Evolutionary conservation across 2,797 vertebrate genomes (phyloP), one percentile per base, ranked within the genome.

Genomic region (Bufotes viridis): DNA sequence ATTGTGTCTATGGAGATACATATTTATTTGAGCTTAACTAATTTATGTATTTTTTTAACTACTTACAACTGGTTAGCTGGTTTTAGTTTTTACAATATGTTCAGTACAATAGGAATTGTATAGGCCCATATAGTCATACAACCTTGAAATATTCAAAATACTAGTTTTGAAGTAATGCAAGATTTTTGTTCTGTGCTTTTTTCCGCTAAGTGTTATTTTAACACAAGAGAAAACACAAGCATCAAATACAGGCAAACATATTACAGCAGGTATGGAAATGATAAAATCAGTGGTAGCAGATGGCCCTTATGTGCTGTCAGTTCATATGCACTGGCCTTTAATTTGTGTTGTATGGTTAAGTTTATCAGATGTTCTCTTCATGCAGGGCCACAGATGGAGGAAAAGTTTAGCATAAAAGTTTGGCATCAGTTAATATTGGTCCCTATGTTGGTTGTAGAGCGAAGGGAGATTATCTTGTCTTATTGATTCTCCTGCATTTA

Each of bases 291-390:
- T 63, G 69, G 65, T 61, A 67, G 67, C 87, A 88, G 82, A 88
- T 88, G 82, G 67, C 17, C 63, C 53, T 84, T 70, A 80, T 69
- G 82, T 88, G 81, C 82, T 63, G 82, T 88, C 78, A 81, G 34
- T 85, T 85, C 20, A 53, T 70, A 84, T 84, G 10, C 78, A 57
- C 63, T 34, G 79, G 65, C 53, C 34, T 84, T 88, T 88, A 88
- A 88, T 88, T 88, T 84, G 80, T 88, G 78, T 78, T 75, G 24
- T 78, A 63, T 75, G 75, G 82, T 81, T 84, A 60, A 81, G 26
- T 51, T 85, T 80, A 74, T 85, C 78, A 88, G 75, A 81, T 65
- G 49, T 29, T 88, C 57, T n/a, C 60, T 60, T 84, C 69, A 9
- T 70, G 82, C 79, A 78, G n/a, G 24, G 70, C 18, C 57, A 65